These are phyloP conservation scores for Campoletis raptor DNA, from an alignment of 2,888 invertebrate genomes.

Conservation along the genomic window DNA sequence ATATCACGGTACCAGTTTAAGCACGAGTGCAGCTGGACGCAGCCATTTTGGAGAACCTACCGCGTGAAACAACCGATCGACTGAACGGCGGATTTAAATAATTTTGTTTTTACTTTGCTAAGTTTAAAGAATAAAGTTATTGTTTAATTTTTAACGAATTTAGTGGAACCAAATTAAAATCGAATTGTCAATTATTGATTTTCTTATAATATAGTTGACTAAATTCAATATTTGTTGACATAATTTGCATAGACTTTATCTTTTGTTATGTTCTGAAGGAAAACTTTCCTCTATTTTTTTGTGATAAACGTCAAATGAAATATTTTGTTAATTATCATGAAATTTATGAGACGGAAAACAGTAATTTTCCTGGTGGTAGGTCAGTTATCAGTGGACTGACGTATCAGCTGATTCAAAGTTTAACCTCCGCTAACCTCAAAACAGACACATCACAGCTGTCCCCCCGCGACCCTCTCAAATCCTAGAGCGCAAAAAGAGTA, in stretches of 20 bases:
- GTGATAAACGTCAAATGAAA: not conserved
- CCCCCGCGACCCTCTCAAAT: slow-evolving; percentile 7
- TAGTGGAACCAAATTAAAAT: not conserved
- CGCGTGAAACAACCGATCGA: not conserved
- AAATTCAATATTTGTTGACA: not conserved
- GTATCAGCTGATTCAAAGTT: slow-evolving; percentile 65
- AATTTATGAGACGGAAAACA: not conserved
- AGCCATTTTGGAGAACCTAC: not conserved
- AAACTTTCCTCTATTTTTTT: slow-evolving; percentile 6
- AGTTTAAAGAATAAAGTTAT: not conserved
- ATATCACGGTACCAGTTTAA: not conserved
- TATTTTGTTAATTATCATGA: not conserved
- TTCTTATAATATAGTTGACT: not conserved
- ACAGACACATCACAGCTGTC: not conserved
- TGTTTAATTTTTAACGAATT: not conserved
- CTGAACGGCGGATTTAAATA: not conserved
- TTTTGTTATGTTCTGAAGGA: not conserved
- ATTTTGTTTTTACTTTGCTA: not conserved
- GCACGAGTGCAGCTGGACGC: not conserved
- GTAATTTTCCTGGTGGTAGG: slow-evolving; percentile 30
- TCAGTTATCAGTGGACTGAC: slow-evolving; percentile 53
- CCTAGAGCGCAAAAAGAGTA: not conserved
- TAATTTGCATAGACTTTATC: not conserved
- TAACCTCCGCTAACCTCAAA: slow-evolving; percentile 3
- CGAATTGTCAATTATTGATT: not conserved